A percentile compares a stretch with the other conserved stretches of the same genome.
Conservation (phyloP, 2,113 vertebrate species). For the Heliornis fulica region DNA sequence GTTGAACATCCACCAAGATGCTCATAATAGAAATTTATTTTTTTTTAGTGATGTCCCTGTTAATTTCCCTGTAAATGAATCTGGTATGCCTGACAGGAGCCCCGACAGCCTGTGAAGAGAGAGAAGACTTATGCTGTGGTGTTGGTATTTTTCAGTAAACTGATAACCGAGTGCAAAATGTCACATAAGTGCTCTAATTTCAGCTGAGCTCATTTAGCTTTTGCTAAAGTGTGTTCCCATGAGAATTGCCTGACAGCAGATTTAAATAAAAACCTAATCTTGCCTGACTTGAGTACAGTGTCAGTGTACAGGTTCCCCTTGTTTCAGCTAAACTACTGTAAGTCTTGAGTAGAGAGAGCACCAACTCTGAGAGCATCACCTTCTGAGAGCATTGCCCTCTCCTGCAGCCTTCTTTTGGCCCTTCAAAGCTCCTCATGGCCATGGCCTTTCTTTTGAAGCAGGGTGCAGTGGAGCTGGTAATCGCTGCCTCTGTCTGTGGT, state of each 20-base stretch:
- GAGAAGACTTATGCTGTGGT: background rate
- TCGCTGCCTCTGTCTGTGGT: background rate
- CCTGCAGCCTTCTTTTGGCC: background rate
- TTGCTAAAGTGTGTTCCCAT: constrained; percentile 22
- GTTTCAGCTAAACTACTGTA: background rate
- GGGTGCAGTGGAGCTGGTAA: background rate
- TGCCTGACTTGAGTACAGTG: background rate
- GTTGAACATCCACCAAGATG: background rate
- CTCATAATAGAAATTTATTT: background rate
- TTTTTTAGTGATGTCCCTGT: background rate
- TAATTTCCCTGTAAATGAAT: background rate
- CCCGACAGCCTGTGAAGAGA: background rate
- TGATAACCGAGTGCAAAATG: constrained; percentile 16
- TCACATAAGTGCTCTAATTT: constrained; percentile 34
- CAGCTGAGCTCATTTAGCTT: constrained; percentile 47
- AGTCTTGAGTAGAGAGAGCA: background rate
- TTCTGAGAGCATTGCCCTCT: background rate
- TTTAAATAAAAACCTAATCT: constrained; percentile 18
- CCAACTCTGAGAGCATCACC: background rate
- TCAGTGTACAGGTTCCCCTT: background rate
- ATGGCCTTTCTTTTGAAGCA: background rate
- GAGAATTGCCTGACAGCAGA: constrained; percentile 30
- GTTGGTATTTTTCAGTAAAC: background rate
- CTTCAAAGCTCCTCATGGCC: background rate
- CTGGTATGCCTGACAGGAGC: background rate